Conservation (phyloP, 2,113 vertebrate genomes). For the Mugil cephalus region DNA sequence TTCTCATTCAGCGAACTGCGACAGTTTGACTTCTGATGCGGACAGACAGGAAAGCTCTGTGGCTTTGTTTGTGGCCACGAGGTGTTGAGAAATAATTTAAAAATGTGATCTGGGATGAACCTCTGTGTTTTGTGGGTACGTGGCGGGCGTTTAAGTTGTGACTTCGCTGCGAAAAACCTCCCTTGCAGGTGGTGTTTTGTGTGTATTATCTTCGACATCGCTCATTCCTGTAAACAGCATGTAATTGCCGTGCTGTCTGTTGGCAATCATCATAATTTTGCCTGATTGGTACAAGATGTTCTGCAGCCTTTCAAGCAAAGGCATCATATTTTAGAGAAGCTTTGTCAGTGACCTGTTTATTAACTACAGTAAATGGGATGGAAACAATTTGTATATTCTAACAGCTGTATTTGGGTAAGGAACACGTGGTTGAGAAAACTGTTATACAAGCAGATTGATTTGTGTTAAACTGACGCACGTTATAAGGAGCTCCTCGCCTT, state of each 20-base stretch:
- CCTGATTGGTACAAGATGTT: constrained; percentile 37
- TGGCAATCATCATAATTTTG: constrained; percentile 22
- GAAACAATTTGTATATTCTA: neutral
- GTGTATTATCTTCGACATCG: constrained; percentile 10
- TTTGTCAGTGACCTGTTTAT: neutral
- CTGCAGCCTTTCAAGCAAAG: constrained; percentile 7
- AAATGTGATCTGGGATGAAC: neutral
- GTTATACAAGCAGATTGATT: neutral
- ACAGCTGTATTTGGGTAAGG: neutral
- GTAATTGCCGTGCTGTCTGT: constrained; percentile 34
- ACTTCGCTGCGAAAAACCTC: constrained; percentile 2
- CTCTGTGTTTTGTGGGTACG: neutral
- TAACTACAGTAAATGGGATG: constrained; percentile 5
- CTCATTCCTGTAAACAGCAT: constrained; percentile 1
- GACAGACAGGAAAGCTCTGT: neutral
- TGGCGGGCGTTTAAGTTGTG: constrained; percentile 7
- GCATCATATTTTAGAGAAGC: constrained; percentile 1
- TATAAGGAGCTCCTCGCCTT: neutral
- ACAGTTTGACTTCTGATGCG: neutral
- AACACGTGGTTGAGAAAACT: neutral
- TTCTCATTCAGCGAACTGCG: neutral
- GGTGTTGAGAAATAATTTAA: neutral
- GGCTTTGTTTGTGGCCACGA: neutral
- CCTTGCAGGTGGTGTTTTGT: constrained; percentile 14
- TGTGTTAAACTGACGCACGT: constrained; percentile 25